Evolutionary conservation across 1,140 invertebrate genomes (phyloP), one percentile per base, ranked within the genome.

Genomic region (Bombus pascuorum): DNA sequence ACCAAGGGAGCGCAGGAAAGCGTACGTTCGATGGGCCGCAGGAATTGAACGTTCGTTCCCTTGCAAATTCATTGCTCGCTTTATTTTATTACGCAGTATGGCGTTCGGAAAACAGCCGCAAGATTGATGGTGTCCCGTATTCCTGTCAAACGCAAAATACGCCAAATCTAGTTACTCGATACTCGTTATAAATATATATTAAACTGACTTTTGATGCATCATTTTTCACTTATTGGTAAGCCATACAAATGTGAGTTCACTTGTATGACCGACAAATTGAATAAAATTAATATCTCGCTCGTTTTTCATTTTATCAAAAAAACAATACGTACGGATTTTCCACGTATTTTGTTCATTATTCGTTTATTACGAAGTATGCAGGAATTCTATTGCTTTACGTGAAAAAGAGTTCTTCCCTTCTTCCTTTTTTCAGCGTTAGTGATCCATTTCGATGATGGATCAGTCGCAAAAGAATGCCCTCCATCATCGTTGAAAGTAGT

Each of bases 201-300:
- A 70, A 78, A 37, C 32, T 71, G 47, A 59, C 44, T 62, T 44
- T 22, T 66, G 53, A n/a, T 70, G 22, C 37, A 59, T 53, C 47
- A 59, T 77, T 83, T 83, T 76, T 83, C 81, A 83, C 73, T 83
- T 76, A 76, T 77, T 72, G 72, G n/a, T 62, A n/a, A 68, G 15
- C 25, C 39, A 8, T 15, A 10, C 15, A 39, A 53, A 53, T 22
- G 25, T 25, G 15, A 9, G 18, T 22, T 25, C n/a, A 5, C 22
- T 34, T 25, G 34, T 37, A 42, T 3, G 18, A 0, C 28, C 76
- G 10, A 53, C 32, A n/a, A 53, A 70, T 53, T n/a, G 47, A 59
- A 57, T 57, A 72, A 73, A 42, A 37, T 62, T 66, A 42, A 18
- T n/a, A 10, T 18, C n/a, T 28, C 10, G 39, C 22, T 18, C 18